Conservation (phyloP, 2,888 invertebrate genomes). For the Sarcophaga subvicina region DNA sequence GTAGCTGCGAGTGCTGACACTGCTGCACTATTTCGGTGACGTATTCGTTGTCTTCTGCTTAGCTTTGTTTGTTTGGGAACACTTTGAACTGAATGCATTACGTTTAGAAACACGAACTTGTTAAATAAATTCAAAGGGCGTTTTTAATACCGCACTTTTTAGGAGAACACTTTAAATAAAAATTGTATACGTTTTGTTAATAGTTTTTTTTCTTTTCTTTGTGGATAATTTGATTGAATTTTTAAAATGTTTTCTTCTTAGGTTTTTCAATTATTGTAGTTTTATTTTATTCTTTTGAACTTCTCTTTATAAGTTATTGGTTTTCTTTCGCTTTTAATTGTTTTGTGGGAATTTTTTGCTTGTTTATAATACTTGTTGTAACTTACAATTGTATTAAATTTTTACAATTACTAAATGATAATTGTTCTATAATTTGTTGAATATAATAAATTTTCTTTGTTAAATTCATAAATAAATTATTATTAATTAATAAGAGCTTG, state of each 20-base stretch:
- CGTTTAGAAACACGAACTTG: slow-evolving; percentile 70
- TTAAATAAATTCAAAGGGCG: slow-evolving; percentile 59
- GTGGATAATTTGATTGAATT: neutral
- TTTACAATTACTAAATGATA: slow-evolving; percentile 54
- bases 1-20: slow-evolving; percentile 45
- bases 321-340: neutral
- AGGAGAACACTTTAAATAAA: neutral
- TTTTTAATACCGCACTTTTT: slow-evolving; percentile 49
- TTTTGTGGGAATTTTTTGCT: slow-evolving; percentile 2
- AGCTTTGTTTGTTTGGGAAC: slow-evolving; percentile 73
- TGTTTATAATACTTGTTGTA: slow-evolving; percentile 8
- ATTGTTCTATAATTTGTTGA: slow-evolving; percentile 61
- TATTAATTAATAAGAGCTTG: slow-evolving; percentile 56
- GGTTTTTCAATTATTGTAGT: neutral
- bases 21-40: slow-evolving; percentile 57
- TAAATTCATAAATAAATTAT: slow-evolving; percentile 56
- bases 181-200: neutral
- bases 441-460: slow-evolving; percentile 57
- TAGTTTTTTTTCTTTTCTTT: neutral
- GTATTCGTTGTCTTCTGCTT: slow-evolving; percentile 71
- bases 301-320: neutral
- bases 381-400: slow-evolving; percentile 52
- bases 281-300: neutral
- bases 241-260: neutral
- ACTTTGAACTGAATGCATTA: slow-evolving; percentile 77